Conservation (phyloP, 1,140 invertebrate genomes). For the Drosophila oshimai region DNA sequence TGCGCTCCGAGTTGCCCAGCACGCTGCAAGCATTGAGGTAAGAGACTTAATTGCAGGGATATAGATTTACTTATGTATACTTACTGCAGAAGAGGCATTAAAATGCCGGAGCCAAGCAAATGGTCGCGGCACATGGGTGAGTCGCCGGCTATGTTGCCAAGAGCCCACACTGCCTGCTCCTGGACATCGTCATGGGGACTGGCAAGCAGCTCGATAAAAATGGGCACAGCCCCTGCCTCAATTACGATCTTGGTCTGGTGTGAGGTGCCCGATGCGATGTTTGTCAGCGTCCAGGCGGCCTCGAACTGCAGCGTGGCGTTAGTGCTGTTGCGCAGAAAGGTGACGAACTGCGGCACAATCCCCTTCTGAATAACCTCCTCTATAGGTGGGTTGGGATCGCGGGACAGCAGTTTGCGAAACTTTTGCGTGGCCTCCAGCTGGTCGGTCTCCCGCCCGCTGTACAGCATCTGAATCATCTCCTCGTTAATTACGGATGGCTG, state of each 20-base stretch:
- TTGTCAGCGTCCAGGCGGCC: constrained; percentile 98
- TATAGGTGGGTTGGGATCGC: constrained; percentile 98
- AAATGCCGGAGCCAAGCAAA: constrained; percentile 92
- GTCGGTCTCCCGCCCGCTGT: constrained; percentile 90
- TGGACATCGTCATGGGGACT: constrained; percentile 96
- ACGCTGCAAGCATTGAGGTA: constrained; percentile 85
- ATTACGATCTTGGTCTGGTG: constrained; percentile 96
- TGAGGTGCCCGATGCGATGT: constrained; percentile 98
- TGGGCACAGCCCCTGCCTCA: constrained; percentile 95
- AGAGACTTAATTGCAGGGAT: too few relatives aligned
- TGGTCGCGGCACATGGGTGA: constrained; percentile 96
- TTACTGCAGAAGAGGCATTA: constrained; percentile 95
- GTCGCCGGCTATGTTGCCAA: constrained; percentile 97
- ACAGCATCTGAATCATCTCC: constrained; percentile 93
- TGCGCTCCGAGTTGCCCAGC: constrained; percentile 90
- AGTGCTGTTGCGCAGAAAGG: constrained; percentile 92
- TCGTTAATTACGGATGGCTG: constrained; percentile 85
- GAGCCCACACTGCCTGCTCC: constrained; percentile 98
- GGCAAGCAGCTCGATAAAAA: constrained; percentile 92
- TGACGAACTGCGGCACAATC: constrained; percentile 97
- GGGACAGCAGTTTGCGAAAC: constrained; percentile 96
- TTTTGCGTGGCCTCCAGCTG: constrained; percentile 96
- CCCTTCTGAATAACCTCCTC: constrained; percentile 99
- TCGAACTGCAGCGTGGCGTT: constrained; percentile 96
- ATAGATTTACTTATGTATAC: too few relatives aligned